phyloP scores from a whole-genome alignment of 2,888 invertebrate genomes.

The Metallyticus violacea region DNA sequence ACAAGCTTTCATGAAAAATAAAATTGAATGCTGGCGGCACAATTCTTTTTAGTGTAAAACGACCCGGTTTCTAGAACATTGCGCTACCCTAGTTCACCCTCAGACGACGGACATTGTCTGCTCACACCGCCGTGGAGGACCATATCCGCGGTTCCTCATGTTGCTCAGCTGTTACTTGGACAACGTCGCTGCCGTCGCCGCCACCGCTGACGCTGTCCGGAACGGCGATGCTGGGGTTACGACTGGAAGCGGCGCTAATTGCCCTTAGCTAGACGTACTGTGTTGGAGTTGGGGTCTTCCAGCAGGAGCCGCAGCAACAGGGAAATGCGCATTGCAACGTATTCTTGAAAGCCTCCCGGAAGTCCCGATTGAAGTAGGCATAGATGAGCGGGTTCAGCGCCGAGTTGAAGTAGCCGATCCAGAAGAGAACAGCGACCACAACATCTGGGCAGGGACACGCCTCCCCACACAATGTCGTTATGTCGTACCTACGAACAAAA shows the following conservation, averaged over 20 bases:
- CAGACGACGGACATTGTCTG: not conserved
- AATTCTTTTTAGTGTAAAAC: too few species aligned
- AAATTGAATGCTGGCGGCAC: too few species aligned
- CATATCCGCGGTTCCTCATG: not conserved
- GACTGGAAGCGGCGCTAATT: conserved; percentile 17
- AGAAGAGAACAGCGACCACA: conserved; percentile 70
- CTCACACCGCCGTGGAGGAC: not conserved
- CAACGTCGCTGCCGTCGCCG: not conserved
- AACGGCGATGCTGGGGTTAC: not conserved
- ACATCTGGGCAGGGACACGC: conserved; percentile 64
- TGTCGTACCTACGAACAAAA: conserved; percentile 68
- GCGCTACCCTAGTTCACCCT: not conserved
- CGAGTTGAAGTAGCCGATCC: conserved; percentile 97
- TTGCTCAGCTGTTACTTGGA: not conserved
- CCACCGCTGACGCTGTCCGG: not conserved
- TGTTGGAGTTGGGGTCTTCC: conserved; percentile 51
- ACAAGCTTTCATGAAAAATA: too few species aligned
- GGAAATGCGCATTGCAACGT: conserved; percentile 83
- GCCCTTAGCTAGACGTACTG: conserved; percentile 38
- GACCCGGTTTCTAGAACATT: not conserved
- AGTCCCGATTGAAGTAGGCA: conserved; percentile 94
- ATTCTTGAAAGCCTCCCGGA: conserved; percentile 93
- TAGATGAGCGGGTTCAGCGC: conserved; percentile 93
- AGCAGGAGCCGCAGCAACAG: conserved; percentile 68
- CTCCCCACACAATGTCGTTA: conserved; percentile 77